A percentile compares a stretch with the other conserved stretches of the same genome.
Evolutionary conservation across 2,888 invertebrate species (phyloP).

Genomic region (Caenorhabditis sp.): DNA sequence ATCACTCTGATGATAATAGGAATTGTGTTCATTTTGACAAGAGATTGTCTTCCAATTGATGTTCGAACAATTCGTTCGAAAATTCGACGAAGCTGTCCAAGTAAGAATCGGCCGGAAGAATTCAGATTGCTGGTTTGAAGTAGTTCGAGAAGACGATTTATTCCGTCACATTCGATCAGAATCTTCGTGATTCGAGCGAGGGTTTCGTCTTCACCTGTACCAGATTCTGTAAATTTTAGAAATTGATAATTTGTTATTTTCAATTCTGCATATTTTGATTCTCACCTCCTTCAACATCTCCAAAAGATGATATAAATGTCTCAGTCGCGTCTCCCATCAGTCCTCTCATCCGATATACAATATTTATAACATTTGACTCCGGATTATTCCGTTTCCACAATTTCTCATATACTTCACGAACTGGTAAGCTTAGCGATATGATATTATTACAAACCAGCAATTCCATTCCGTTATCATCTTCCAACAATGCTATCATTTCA

Average conservation of each 20-base stretch:
- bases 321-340: slow-evolving; percentile 97
- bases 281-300: slow-evolving; percentile 6
- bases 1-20: slow-evolving; percentile 72
- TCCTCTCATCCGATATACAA: slow-evolving; percentile 96
- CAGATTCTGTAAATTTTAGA: not conserved
- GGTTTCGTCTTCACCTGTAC: slow-evolving; percentile 87
- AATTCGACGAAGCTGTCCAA: slow-evolving; percentile 84
- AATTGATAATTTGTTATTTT: too few relatives aligned
- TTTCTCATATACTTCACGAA: slow-evolving; percentile 79
- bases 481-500: slow-evolving; percentile 93
- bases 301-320: slow-evolving; percentile 78
- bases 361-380: slow-evolving; percentile 92
- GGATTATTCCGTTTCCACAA: slow-evolving; percentile 85
- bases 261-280: too few relatives aligned
- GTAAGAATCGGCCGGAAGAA: slow-evolving; percentile 32
- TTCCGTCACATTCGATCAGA: slow-evolving; percentile 82
- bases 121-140: slow-evolving; percentile 18
- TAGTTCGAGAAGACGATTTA: slow-evolving; percentile 75
- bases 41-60: slow-evolving; percentile 78
- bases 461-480: slow-evolving; percentile 99
- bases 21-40: slow-evolving; percentile 30
- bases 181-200: slow-evolving; percentile 89
- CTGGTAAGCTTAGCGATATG: slow-evolving; percentile 92
- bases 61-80: slow-evolving; percentile 82
- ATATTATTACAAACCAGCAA: slow-evolving; percentile 96